Evolutionary conservation across 2,888 invertebrate genomes (phyloP), one percentile per base, ranked within the genome.

Genomic region (Troilus luridus): DNA sequence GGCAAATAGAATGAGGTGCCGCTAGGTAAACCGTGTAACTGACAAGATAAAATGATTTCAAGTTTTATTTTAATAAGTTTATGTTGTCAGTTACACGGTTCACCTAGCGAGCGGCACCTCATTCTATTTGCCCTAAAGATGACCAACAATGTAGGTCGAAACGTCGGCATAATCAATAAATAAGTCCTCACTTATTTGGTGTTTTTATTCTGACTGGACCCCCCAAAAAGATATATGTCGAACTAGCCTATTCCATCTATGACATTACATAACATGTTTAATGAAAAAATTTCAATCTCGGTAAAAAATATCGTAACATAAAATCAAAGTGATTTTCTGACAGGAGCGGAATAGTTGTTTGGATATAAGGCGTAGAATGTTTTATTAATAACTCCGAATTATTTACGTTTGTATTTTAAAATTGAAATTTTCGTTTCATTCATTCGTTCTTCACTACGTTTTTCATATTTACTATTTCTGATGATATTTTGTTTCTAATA

Each of bases 341-440:
- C 9, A 77, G 72, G 17, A 59, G 24, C 85, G 19, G 7, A 24
- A 59, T 41, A 56, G 58, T 88, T 58, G 58, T 54, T 88, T 88
- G 27, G 56, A 60, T 24, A 17, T 7, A 19, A 14, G 21, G 58
- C 72, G 72, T 77, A 77, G 72, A 41, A 77, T 9, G 72, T 77
- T 41, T 77, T 77, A 77, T 77, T 77, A 41, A 77, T 77, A 77
- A 41, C 72, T 77, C 72, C 12, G 72, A 77, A 77, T 77, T 77
- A 77, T 77, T 77, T 41, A 77, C 41, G 27, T 41, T 1, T 7
- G 17, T 17, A 41, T 41, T 27, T 41, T 41, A 17, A 27, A 27
- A 77, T 77, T 24, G 41, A 77, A 77, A 27, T 77, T 7, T 41
- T 77, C 41, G 17, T 77, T 19, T 77, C 17, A 77, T 17, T 8